These are phyloP conservation scores for Hydra vulgaris DNA, from an alignment of 30 jellyfish, hydroid and myxozoan genomes.

Conservation along the genomic window DNA sequence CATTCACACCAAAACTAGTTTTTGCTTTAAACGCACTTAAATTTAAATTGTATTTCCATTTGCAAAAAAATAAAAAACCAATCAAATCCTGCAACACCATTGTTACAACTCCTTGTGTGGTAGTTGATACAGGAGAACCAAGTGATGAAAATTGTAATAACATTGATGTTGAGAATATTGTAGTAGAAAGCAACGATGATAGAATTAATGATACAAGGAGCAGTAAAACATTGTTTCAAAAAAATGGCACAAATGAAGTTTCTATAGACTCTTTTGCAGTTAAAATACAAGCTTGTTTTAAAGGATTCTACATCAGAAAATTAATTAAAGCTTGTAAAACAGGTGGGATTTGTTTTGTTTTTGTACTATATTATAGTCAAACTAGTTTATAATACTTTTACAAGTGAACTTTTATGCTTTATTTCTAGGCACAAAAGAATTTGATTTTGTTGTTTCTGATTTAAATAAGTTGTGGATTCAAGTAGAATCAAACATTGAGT, in stretches of 20 bases:
- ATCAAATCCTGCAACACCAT: background rate
- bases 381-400: no score
- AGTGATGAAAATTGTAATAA: no score
- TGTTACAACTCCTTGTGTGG: background rate
- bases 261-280: conserved; percentile 42
- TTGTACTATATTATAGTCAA: no score
- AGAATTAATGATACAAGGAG: background rate
- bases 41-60: conserved; percentile 32
- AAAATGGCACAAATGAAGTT: background rate
- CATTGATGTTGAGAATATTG: no score
- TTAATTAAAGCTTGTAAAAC: conserved; percentile 28
- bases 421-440: conserved; percentile 44
- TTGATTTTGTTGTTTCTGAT: conserved; percentile 28
- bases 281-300: conserved; percentile 50
- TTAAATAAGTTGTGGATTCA: conserved; percentile 23
- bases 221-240: background rate
- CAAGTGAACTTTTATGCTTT: no score
- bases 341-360: conserved; percentile 24
- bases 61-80: conserved; percentile 24
- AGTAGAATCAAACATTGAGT: conserved; percentile 41
- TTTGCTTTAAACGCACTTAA: conserved; percentile 64
- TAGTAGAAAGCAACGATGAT: no score
- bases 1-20: conserved; percentile 8
- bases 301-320: conserved; percentile 37
- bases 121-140: background rate